Evolutionary conservation across 2,888 invertebrate genomes (phyloP), one percentile per base, ranked within the genome.

Genomic region (Oscheius sp.): DNA sequence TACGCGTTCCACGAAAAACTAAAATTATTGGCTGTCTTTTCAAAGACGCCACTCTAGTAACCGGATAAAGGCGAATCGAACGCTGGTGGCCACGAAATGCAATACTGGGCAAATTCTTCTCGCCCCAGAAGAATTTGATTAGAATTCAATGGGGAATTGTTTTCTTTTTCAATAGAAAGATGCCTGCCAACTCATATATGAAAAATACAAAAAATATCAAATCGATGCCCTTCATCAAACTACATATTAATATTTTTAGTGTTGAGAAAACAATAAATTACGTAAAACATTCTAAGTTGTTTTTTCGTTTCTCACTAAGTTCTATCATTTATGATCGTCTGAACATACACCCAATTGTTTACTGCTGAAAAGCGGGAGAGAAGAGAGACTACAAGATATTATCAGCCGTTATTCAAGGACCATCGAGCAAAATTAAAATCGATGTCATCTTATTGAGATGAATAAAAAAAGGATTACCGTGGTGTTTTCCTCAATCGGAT

Each of bases 401-500:
- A 54, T 54, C 54, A 54, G 54, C 17, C 54, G 54, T 33, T 47
- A 9, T 36, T 47, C 47, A 47, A 47, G 47, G 47, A 20, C 47
- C 22, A 47, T 47, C 47, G 41, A 41, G 41, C 41, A 41, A 41
- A 41, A 41, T 17, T 20, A 24, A 20, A 20, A 20, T 22, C 22
- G 47, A 36, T 8, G 36, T 36, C 8, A 47, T 47, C 47, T 47
- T 47, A 17, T 32, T 32, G n/a, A 12, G 36, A 30, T 6, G 14
- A 26, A 51, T 2, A 51, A 33, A 32, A 54, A 54, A 54, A 32
- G 14, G n/a, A 32, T 74, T 50, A 77, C 78, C 41, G 78, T 74
- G 67, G 80, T 79, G 67, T 70, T 79, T 63, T 78, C 78, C 49
- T 78, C 78, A 38, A 72, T 69, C 45, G 69, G 66, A 61, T 69